These are phyloP conservation scores for Hoplias malabaricus DNA, from an alignment of 2,113 vertebrate genomes.

Conservation along the genomic window DNA sequence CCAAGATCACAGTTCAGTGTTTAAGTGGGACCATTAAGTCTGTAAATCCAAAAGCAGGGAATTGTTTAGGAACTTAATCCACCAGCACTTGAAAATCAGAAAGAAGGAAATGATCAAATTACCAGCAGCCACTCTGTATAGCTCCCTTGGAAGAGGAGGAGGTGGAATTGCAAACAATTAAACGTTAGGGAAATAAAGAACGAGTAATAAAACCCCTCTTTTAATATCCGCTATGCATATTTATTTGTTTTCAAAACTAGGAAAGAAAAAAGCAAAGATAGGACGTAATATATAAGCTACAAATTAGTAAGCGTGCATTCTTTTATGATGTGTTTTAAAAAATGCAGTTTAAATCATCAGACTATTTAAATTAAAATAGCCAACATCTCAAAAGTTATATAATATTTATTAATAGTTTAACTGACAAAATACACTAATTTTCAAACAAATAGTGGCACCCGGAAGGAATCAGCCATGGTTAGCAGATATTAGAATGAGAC, in stretches of 20 bases:
- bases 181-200: slow-evolving; percentile 28
- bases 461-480: too few species aligned
- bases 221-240: slow-evolving; percentile 43
- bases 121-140: slow-evolving; percentile 15
- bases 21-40: slow-evolving; percentile 13
- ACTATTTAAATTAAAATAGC: too few species aligned
- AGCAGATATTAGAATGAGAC: too few species aligned
- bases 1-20: not conserved
- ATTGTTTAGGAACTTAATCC: slow-evolving; percentile 30
- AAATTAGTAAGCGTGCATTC: not conserved
- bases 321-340: not conserved
- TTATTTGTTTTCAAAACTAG: slow-evolving; percentile 16
- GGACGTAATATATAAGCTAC: not conserved
- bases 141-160: slow-evolving; percentile 33
- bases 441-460: too few species aligned
- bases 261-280: slow-evolving; percentile 7
- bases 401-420: too few species aligned
- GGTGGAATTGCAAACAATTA: slow-evolving; percentile 41
- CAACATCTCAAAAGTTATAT: too few species aligned
- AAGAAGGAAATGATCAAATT: slow-evolving; percentile 25
- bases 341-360: not conserved
- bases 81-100: not conserved
- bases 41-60: slow-evolving; percentile 14
- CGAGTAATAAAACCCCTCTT: not conserved
- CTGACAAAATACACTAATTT: too few species aligned